Evolutionary conservation across 2,113 vertebrate species (phyloP).

Genomic region (Hiodon alosoides): DNA sequence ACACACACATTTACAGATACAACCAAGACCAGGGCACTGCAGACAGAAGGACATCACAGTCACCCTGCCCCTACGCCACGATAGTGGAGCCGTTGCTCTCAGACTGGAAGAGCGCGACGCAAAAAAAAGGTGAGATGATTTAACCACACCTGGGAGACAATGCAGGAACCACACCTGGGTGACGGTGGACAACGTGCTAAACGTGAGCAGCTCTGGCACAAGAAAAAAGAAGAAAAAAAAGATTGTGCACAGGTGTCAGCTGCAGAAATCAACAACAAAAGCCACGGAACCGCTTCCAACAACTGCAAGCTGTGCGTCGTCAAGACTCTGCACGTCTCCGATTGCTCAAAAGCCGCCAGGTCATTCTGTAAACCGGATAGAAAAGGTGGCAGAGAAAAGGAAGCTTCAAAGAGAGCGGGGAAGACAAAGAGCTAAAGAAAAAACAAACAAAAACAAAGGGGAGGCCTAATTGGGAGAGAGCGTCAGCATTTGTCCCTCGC

Average conservation of each 20-base stretch:
- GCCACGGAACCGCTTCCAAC: slow-evolving; percentile 56
- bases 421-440: slow-evolving; percentile 25
- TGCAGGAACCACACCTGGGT: too few species aligned
- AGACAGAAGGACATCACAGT: too few species aligned
- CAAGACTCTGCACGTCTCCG: slow-evolving; percentile 44
- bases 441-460: slow-evolving; percentile 15
- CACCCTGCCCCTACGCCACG: too few species aligned
- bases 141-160: too few species aligned
- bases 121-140: too few species aligned
- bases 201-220: background rate
- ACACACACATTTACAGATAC: too few species aligned
- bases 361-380: slow-evolving; percentile 31
- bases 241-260: too few species aligned
- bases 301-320: slow-evolving; percentile 43
- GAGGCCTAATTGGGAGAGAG: background rate
- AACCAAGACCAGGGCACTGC: too few species aligned
- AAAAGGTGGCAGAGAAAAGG: slow-evolving; percentile 28
- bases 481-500: background rate
- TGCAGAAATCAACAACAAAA: slow-evolving; percentile 40
- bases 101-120: too few species aligned
- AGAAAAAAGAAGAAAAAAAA: slow-evolving; percentile 10
- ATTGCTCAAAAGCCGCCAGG: slow-evolving; percentile 41
- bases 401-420: slow-evolving; percentile 14
- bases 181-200: too few species aligned
- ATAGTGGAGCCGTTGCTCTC: too few species aligned